A percentile compares a stretch with the other conserved stretches of the same genome.
Conservation (phyloP, 2,888 invertebrate species). For the Nemoura dubitans region DNA sequence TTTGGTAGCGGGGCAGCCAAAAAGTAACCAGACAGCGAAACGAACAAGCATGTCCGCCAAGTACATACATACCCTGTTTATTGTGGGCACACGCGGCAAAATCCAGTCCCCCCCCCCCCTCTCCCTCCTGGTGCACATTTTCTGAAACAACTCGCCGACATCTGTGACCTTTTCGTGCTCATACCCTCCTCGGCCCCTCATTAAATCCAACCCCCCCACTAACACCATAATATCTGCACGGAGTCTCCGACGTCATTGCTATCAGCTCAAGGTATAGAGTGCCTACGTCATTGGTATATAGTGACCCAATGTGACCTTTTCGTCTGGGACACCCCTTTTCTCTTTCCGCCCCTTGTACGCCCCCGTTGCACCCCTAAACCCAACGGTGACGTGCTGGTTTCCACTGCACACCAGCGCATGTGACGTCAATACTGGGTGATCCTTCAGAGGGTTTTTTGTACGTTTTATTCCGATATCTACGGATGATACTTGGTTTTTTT, state of each 20-base stretch:
- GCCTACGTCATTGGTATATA: constrained; percentile 28
- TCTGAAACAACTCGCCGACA: background rate
- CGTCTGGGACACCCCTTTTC: background rate
- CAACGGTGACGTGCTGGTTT: background rate
- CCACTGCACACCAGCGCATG: background rate
- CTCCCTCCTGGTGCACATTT: background rate
- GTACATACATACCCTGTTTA: too few relatives aligned
- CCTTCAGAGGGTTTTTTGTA: background rate
- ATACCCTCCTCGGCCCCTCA: constrained; percentile 54
- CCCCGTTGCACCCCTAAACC: too few relatives aligned
- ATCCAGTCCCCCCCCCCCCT: background rate
- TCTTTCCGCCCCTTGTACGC: background rate
- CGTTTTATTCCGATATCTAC: background rate
- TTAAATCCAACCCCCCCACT: constrained; percentile 53
- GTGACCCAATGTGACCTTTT: background rate
- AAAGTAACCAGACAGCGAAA: background rate
- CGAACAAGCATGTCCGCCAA: background rate
- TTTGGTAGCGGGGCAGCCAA: background rate
- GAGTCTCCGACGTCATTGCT: constrained; percentile 26
- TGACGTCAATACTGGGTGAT: background rate
- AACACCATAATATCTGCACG: constrained; percentile 44
- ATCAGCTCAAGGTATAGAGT: too few relatives aligned
- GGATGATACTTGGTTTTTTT: background rate
- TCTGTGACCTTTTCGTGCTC: constrained; percentile 40
- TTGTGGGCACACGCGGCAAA: too few relatives aligned